Conservation (phyloP, 2,113 vertebrate genomes). For the Reinhardtius hippoglossoides region DNA sequence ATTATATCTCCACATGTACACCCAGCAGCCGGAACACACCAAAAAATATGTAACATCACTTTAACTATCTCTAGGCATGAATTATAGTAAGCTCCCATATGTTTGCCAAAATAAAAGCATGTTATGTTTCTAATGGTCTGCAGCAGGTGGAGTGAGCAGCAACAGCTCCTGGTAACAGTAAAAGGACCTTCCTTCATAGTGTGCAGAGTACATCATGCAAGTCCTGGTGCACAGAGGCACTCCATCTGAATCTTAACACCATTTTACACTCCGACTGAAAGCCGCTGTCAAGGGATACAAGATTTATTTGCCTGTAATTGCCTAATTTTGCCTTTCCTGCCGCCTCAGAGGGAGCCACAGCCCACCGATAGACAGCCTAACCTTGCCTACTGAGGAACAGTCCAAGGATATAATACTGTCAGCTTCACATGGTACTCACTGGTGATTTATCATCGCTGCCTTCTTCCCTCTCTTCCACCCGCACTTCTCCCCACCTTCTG, state of each 20-base stretch:
- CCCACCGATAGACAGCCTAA: slow-evolving; percentile 74
- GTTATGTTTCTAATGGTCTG: slow-evolving; percentile 43
- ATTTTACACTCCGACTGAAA: slow-evolving; percentile 75
- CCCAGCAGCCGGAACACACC: slow-evolving; percentile 4
- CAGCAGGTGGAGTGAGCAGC: slow-evolving; percentile 36
- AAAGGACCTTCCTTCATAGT: slow-evolving; percentile 46
- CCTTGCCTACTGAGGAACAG: slow-evolving; percentile 75
- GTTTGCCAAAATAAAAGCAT: slow-evolving; percentile 43
- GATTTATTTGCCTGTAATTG: slow-evolving; percentile 83
- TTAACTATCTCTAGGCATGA: slow-evolving; percentile 16
- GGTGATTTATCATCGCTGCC: slow-evolving; percentile 80
- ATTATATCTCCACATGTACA: slow-evolving; percentile 5
- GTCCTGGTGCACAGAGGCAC: slow-evolving; percentile 65
- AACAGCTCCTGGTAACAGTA: slow-evolving; percentile 13
- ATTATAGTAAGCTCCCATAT: slow-evolving; percentile 46
- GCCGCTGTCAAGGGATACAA: slow-evolving; percentile 74
- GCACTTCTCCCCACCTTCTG: slow-evolving; percentile 56
- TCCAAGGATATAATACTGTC: slow-evolving; percentile 82
- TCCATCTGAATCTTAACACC: slow-evolving; percentile 75
- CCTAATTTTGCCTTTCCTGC: slow-evolving; percentile 78
- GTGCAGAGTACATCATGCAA: slow-evolving; percentile 63
- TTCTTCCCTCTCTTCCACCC: slow-evolving; percentile 9
- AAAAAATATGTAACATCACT: slow-evolving; percentile 11
- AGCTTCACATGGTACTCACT: slow-evolving; percentile 69
- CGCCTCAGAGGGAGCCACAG: slow-evolving; percentile 63